Evolutionary conservation across 2,113 vertebrate species (phyloP).

Genomic region (Alouatta palliata): DNA sequence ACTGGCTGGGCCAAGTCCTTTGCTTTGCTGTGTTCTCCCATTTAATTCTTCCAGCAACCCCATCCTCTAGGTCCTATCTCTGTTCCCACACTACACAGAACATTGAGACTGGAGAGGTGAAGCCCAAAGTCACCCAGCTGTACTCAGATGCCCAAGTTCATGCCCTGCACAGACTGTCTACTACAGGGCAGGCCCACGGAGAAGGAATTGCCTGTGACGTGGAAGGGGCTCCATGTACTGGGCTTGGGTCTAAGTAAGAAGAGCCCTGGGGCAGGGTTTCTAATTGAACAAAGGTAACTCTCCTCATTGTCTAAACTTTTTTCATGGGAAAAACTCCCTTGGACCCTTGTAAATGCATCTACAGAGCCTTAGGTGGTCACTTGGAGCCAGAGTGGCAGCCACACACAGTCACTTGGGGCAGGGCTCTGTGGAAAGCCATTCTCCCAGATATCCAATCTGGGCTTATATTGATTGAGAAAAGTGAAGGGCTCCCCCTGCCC

Average conservation of each 20-base stretch:
- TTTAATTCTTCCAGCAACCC: neutral
- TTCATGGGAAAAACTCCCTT: neutral
- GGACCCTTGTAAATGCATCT: neutral
- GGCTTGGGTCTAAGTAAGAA: neutral
- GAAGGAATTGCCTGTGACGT: neutral
- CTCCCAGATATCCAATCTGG: neutral
- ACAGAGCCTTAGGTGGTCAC: neutral
- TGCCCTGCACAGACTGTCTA: neutral
- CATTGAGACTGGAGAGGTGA: neutral
- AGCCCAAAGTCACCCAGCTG: neutral
- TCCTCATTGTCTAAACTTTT: neutral
- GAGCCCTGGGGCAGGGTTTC: neutral
- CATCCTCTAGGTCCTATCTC: rapidly evolving
- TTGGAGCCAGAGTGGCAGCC: neutral
- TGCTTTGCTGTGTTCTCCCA: neutral
- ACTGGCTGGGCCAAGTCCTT: neutral
- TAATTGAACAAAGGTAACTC: neutral
- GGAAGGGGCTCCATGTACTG: rapidly evolving
- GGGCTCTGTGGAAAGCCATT: neutral
- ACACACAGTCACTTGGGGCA: neutral
- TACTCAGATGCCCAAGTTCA: neutral
- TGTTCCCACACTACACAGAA: neutral
- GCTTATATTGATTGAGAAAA: neutral
- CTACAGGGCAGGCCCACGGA: neutral
- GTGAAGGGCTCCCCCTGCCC: neutral